These are phyloP conservation scores for Saturnia japonica DNA, from an alignment of 2,888 invertebrate genomes.

Conservation along the genomic window DNA sequence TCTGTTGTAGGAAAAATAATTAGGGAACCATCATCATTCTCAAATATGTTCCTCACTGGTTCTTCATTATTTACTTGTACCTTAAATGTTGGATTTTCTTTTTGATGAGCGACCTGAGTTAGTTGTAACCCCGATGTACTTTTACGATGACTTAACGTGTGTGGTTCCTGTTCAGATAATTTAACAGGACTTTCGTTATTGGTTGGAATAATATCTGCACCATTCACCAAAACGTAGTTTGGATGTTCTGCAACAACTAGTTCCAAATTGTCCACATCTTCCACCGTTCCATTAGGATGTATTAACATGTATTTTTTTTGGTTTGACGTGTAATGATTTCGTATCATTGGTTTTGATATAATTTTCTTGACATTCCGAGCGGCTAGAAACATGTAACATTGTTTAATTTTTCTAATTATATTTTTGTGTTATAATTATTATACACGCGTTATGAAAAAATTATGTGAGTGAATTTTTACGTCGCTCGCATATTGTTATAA, in stretches of 20 bases:
- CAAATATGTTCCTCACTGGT: neutral
- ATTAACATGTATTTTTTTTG: conserved; percentile 46
- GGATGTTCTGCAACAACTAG: conserved; percentile 36
- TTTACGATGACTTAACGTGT: neutral
- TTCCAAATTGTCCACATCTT: conserved; percentile 46
- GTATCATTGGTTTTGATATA: conserved; percentile 23
- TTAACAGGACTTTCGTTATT: neutral
- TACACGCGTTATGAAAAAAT: too few relatives aligned
- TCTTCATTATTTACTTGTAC: neutral
- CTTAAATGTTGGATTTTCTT: neutral
- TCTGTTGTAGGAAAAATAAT: neutral
- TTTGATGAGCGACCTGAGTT: neutral
- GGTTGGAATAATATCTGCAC: conserved; percentile 24
- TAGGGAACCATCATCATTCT: neutral
- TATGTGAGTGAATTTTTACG: too few relatives aligned
- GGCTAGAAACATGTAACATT: conserved; percentile 8
- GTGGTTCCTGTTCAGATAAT: neutral
- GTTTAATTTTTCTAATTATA: neutral
- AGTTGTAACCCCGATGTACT: neutral
- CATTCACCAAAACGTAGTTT: conserved; percentile 38
- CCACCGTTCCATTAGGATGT: conserved; percentile 50
- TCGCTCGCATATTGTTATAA: too few relatives aligned
- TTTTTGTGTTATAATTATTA: neutral
- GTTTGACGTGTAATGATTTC: conserved; percentile 30
- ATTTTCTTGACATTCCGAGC: conserved; percentile 16